phyloP scores from a whole-genome alignment of 1,140 invertebrate species.

The Glomeris maerens region DNA sequence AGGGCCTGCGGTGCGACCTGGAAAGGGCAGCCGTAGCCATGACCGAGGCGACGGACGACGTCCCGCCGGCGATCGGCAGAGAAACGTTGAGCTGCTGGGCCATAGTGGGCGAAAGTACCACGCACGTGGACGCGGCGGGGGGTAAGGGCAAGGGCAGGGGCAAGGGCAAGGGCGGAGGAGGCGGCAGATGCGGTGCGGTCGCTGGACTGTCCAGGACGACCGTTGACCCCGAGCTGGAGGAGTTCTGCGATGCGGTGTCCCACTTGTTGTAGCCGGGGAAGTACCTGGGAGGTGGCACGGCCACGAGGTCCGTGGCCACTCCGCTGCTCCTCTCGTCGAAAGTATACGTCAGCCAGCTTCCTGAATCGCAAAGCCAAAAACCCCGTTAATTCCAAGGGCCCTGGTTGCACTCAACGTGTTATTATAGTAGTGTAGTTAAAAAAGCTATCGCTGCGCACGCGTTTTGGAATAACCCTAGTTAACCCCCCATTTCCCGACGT shows the following conservation, averaged over 20 bases:
- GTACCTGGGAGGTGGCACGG: conserved; percentile 17
- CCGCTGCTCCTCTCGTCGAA: conserved; percentile 62
- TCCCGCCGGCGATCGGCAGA: conserved; percentile 20
- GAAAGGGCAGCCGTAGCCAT: not conserved
- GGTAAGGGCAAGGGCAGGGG: conserved; percentile 11
- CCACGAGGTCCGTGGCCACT: conserved; percentile 34
- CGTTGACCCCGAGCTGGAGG: conserved; percentile 43
- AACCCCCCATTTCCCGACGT: too few species aligned
- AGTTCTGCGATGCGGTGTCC: conserved; percentile 18
- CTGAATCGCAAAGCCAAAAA: too few species aligned
- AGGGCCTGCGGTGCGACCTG: conserved; percentile 16
- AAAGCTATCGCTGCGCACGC: too few species aligned
- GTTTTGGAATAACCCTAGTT: too few species aligned
- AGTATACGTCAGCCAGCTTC: conserved; percentile 61
- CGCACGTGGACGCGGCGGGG: conserved; percentile 7
- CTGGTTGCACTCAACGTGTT: too few species aligned
- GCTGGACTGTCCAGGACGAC: conserved; percentile 44
- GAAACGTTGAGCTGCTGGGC: conserved; percentile 21
- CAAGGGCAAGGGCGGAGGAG: not conserved
- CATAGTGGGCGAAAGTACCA: conserved; percentile 12
- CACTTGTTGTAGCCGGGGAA: not conserved
- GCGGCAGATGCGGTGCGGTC: conserved; percentile 22
- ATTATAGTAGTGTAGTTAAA: too few species aligned
- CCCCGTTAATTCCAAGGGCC: too few species aligned
- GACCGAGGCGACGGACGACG: conserved; percentile 1